Percentiles rank a stretch among this genome's conserved stretches.
Conservation (phyloP, 1,140 invertebrate species). For the Solenopsis fugax region DNA sequence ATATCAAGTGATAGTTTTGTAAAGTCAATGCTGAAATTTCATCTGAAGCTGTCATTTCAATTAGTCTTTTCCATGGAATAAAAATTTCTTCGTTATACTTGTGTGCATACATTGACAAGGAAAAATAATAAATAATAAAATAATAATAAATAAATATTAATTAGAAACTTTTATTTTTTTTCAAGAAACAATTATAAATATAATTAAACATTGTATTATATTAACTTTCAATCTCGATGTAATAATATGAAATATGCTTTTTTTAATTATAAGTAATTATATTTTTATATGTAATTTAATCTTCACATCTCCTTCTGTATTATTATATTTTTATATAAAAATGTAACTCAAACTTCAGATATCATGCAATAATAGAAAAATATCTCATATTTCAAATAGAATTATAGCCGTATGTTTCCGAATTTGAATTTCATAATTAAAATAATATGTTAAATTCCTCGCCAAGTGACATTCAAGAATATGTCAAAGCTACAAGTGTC, state of each 20-base stretch:
- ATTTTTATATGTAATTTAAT: background rate
- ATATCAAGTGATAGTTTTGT: background rate
- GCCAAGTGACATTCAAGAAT: background rate
- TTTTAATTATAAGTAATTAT: background rate
- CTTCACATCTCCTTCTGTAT: background rate
- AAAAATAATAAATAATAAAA: too few relatives aligned
- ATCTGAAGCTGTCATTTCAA: background rate
- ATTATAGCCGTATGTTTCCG: background rate
- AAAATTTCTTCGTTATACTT: background rate
- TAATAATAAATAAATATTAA: background rate
- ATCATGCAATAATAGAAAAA: background rate
- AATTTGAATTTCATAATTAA: background rate
- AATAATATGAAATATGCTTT: background rate
- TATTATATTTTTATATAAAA: background rate
- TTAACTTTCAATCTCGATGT: background rate
- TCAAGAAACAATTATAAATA: background rate
- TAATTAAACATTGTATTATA: background rate
- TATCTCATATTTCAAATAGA: background rate
- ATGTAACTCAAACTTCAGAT: background rate
- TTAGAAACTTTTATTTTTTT: background rate
- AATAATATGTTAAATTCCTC: background rate
- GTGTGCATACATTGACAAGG: background rate
- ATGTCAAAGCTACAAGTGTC: constrained; percentile 16
- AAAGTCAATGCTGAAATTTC: background rate
- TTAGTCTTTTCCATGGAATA: background rate